Percentiles rank a stretch among this genome's conserved stretches.
Conservation (phyloP, 1,140 invertebrate genomes). For the Drosophila bocki region DNA sequence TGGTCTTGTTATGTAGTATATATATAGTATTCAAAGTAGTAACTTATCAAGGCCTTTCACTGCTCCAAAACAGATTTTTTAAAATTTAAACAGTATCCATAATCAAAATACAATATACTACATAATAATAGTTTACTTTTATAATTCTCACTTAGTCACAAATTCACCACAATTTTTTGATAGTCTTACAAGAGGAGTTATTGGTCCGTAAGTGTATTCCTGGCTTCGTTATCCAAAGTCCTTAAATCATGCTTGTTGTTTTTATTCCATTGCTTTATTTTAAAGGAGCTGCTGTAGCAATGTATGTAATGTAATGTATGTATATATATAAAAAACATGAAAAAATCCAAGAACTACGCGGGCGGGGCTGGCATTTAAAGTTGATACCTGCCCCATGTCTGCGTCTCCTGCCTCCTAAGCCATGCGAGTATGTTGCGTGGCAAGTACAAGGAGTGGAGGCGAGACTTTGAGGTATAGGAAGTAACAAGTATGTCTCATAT, state of each 20-base stretch:
- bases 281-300: slow-evolving; percentile 35
- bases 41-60: no score
- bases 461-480: slow-evolving; percentile 71
- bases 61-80: no score
- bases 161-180: not conserved
- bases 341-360: slow-evolving; percentile 9
- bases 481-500: slow-evolving; percentile 79
- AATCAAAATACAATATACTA: no score
- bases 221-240: slow-evolving; percentile 1
- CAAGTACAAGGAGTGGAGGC: slow-evolving; percentile 12
- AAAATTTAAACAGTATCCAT: no score
- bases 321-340: slow-evolving; percentile 22
- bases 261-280: slow-evolving; percentile 34
- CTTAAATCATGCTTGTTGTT: slow-evolving; percentile 14
- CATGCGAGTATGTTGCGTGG: slow-evolving; percentile 34
- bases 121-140: not conserved
- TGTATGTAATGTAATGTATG: slow-evolving; percentile 12
- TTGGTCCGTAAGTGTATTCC: slow-evolving; percentile 11
- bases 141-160: not conserved
- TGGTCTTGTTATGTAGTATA: no score
- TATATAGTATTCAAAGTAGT: no score
- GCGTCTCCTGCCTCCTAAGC: not conserved
- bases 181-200: not conserved
- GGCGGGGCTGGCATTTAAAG: slow-evolving; percentile 62
- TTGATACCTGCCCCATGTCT: slow-evolving; percentile 28